Evolutionary conservation across 2,888 invertebrate genomes (phyloP).

Genomic region (Osmoderma eremita): DNA sequence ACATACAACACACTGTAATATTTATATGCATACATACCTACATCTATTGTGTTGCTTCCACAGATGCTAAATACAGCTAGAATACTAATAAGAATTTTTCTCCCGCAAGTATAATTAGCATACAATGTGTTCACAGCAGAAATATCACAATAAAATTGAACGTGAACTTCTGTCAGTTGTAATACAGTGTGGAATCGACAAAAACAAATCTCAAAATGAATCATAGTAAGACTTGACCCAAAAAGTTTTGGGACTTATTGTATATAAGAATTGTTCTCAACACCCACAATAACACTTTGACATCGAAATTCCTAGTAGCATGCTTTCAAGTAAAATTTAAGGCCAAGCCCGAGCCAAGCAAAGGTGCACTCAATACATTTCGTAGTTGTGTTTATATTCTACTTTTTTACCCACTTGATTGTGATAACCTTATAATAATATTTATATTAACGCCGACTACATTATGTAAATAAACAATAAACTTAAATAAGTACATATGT

Average conservation of each 20-base stretch:
- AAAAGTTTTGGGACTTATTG: neutral
- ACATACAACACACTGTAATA: no score
- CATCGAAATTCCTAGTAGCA: neutral
- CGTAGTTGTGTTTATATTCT: no score
- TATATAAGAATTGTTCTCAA: neutral
- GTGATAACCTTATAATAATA: no score
- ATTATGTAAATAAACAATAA: no score
- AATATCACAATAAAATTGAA: conserved; percentile 10
- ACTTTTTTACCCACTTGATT: no score
- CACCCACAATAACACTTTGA: neutral
- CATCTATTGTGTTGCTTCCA: neutral
- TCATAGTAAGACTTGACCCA: conserved; percentile 12
- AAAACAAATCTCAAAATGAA: conserved; percentile 26
- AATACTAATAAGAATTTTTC: conserved; percentile 33
- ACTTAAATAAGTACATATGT: no score
- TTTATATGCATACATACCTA: no score
- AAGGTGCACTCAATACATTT: no score
- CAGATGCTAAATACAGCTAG: conserved; percentile 10
- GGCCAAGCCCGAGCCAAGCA: neutral
- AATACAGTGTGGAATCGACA: neutral
- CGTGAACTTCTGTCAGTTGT: conserved; percentile 7
- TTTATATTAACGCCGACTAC: no score
- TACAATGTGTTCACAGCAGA: conserved; percentile 15
- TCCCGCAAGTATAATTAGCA: conserved; percentile 35
- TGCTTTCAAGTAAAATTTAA: neutral